These are phyloP conservation scores for Strix occidentalis DNA, from an alignment of 2,797 vertebrate species.

Conservation along the genomic window DNA sequence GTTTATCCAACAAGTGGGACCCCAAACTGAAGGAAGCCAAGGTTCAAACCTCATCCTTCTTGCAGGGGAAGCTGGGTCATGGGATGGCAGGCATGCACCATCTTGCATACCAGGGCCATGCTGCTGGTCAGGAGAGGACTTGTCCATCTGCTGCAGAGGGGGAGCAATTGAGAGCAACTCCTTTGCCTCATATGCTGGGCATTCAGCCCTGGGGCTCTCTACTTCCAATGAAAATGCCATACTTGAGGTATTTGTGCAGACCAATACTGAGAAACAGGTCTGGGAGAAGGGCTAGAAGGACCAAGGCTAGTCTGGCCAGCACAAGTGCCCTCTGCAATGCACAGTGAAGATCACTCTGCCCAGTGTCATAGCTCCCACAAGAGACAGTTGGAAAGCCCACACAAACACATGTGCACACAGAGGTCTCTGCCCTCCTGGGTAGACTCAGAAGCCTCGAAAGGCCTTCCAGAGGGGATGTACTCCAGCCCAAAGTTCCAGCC, in stretches of 20 bases:
- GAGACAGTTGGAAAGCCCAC: not conserved
- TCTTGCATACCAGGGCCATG: not conserved
- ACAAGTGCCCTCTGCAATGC: not conserved
- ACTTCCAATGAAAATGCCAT: not conserved
- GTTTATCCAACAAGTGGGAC: not conserved
- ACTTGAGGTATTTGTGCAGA: not conserved
- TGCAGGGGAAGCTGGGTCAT: not conserved
- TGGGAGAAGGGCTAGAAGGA: not conserved
- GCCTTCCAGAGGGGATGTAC: not conserved
- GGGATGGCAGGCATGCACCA: not conserved
- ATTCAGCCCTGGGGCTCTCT: not conserved
- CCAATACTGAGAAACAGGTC: not conserved
- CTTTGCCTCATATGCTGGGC: accelerated
- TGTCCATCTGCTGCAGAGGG: not conserved
- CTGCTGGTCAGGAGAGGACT: not conserved
- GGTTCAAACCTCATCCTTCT: not conserved
- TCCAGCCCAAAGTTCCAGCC: not conserved
- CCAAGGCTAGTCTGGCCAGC: not conserved
- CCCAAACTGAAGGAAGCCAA: not conserved
- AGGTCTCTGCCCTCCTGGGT: not conserved
- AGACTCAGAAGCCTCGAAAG: not conserved
- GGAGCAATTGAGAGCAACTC: not conserved
- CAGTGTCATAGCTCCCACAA: not conserved
- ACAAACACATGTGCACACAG: not conserved
- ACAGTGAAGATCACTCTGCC: not conserved